These are phyloP conservation scores for Digitonthophagus gazella DNA, from an alignment of 2,888 invertebrate species.

Conservation along the genomic window DNA sequence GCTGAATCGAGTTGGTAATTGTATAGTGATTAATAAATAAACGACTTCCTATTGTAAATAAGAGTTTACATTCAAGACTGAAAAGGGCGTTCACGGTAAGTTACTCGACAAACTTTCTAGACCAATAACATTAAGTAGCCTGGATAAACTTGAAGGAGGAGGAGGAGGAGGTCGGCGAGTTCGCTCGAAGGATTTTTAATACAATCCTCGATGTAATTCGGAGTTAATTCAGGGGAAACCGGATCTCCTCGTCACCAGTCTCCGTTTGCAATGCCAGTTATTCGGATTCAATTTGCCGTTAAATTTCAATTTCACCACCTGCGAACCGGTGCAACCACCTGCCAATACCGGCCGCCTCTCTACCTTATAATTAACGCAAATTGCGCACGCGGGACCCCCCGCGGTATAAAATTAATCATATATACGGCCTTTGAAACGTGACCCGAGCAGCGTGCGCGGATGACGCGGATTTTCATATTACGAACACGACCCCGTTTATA, in stretches of 20 bases:
- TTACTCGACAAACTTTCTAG: no score
- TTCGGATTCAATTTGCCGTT: neutral
- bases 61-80: no score
- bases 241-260: no score
- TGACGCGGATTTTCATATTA: neutral
- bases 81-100: no score
- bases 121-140: no score
- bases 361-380: neutral
- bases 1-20: no score
- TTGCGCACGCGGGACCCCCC: neutral
- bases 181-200: no score
- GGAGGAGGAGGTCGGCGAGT: no score
- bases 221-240: neutral
- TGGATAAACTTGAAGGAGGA: no score
- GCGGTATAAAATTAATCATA: neutral
- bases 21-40: no score
- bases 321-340: neutral
- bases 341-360: neutral
- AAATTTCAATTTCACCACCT: neutral
- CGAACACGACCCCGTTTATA: neutral
- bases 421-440: neutral
- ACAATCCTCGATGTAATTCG: neutral
- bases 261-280: neutral
- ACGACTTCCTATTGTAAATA: no score
- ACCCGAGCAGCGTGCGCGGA: neutral